Evolutionary conservation across 30 jellyfish, hydroid and myxozoan species (phyloP), one percentile per base, ranked within the genome.

Genomic region (Turritopsis rubra): DNA sequence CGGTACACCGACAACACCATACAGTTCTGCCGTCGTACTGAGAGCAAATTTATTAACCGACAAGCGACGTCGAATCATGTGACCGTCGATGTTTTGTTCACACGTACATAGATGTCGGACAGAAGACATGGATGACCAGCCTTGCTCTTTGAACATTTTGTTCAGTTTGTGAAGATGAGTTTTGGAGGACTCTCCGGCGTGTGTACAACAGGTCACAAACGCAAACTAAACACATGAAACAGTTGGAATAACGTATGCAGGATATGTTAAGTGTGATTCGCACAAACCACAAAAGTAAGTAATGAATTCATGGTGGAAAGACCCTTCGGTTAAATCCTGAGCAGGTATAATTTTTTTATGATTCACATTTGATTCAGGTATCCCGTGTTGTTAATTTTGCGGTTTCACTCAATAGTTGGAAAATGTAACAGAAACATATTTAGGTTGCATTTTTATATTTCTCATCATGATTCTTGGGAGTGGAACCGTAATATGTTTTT

Each of bases 131-230:
- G 74, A 89, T 9, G 75, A n/a, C 82, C 90, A 83, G 16, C 83
- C 82, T 21, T 54, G 26, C 73, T 81, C 66, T 53, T 72, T 29
- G 72, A 81, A 75, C 1, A 80, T 26, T 41, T 87, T 86, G 24
- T 26, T 52, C 1, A 87, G 75, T 25, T 82, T 73, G n/a, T 54
- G 92, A 13, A 89, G 84, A 54, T 87, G 95, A 22, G 83, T 24
- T 52, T 81, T 75, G 18, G 93, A 27, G 0, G 93, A 52, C 81
- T 87, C 95, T 20, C 94, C 88, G 70, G 94, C 66, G 71, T 87
- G 92, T 0, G 95, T 87, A 73, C 95, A 87, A 71, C 95, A 87
- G n/a, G 95, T 72, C 21, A 87, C 94, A 54, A 79, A 81, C 21
- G 85, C 92, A 65, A 87, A 79, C 95, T 87, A 65, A 65, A 81